phyloP scores from a whole-genome alignment of 2,888 invertebrate genomes.

The Rhagonycha lutea region DNA sequence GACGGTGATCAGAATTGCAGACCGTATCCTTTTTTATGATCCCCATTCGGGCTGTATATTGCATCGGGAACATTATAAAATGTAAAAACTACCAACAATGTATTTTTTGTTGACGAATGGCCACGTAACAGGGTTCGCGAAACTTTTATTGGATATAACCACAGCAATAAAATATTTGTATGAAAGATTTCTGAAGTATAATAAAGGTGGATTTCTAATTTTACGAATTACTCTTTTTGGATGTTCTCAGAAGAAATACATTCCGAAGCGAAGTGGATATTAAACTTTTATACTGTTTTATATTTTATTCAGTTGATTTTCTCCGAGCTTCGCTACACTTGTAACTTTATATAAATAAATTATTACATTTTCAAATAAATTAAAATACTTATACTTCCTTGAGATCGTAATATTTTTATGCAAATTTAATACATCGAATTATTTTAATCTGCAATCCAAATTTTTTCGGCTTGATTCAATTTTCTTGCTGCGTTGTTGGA shows the following conservation, averaged over 20 bases:
- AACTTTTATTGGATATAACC: constrained; percentile 50
- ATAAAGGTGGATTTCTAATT: constrained; percentile 47
- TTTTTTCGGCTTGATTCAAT: not conserved
- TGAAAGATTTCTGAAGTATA: constrained; percentile 44
- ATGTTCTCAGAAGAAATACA: constrained; percentile 36
- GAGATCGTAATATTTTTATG: constrained; percentile 14
- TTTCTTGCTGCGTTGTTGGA: constrained; percentile 32
- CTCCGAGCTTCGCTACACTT: constrained; percentile 37
- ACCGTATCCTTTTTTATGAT: constrained; percentile 51
- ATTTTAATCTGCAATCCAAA: constrained; percentile 2
- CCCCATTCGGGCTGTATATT: constrained; percentile 52
- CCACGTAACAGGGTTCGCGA: constrained; percentile 38
- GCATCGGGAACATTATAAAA: constrained; percentile 53
- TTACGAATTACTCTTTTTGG: constrained; percentile 40
- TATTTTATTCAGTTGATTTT: constrained; percentile 43
- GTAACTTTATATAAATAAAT: constrained; percentile 46
- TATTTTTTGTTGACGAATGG: constrained; percentile 47
- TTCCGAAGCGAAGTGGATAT: constrained; percentile 41
- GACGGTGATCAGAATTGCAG: constrained; percentile 53
- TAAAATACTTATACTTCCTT: constrained; percentile 28
- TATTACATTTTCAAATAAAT: constrained; percentile 43
- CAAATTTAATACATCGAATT: constrained; percentile 2
- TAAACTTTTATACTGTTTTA: constrained; percentile 46
- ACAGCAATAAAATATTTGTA: constrained; percentile 49
- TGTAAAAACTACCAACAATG: constrained; percentile 53